Conservation (phyloP, 2,888 invertebrate genomes). For the Drosophila ezoana region DNA sequence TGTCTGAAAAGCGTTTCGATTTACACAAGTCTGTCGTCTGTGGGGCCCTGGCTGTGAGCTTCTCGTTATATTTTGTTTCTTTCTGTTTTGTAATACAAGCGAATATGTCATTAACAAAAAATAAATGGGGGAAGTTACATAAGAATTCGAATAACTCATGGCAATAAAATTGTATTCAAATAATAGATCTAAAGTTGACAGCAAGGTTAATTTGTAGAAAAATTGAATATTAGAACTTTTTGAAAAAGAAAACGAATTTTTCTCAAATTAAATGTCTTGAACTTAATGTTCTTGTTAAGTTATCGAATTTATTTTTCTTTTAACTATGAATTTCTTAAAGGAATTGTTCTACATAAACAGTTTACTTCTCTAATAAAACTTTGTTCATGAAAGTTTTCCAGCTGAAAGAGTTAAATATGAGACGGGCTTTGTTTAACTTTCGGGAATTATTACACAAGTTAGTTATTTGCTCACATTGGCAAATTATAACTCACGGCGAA, state of each 20-base stretch:
- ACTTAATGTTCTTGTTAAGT: too few relatives aligned
- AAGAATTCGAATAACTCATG: conserved; percentile 7
- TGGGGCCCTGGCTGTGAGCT: conserved; percentile 22
- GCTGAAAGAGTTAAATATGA: too few relatives aligned
- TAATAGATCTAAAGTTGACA: conserved; percentile 27
- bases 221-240: background rate
- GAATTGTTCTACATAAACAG: too few relatives aligned
- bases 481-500: conserved; percentile 13
- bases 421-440: background rate
- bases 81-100: conserved; percentile 52
- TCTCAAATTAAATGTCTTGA: too few relatives aligned
- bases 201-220: conserved; percentile 31
- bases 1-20: conserved; percentile 53
- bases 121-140: conserved; percentile 37
- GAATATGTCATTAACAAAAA: conserved; percentile 47
- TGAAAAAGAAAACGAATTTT: too few relatives aligned
- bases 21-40: conserved; percentile 58
- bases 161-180: conserved; percentile 9
- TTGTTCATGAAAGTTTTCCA: too few relatives aligned
- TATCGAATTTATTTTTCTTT: too few relatives aligned
- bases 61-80: conserved; percentile 2
- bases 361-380: too few relatives aligned
- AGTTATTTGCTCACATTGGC: conserved; percentile 1
- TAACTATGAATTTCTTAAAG: too few relatives aligned
- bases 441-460: background rate